Base-by-base conservation (phyloP, 2,888 invertebrate genomes). In the Serrognathus titanus region DNA sequence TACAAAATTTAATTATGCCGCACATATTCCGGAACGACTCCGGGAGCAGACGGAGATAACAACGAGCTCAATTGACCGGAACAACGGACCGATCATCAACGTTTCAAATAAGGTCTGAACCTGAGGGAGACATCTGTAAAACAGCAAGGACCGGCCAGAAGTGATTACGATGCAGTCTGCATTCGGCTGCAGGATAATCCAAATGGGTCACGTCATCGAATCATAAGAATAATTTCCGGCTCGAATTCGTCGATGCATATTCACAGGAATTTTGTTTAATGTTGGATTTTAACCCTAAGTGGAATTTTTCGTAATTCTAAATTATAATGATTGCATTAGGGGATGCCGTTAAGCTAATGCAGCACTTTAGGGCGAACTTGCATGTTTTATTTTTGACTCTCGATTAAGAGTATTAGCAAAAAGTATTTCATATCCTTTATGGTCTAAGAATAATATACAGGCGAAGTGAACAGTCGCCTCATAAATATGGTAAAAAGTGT, bases 41-140 rank as follows among this genome's bases (percentile, higher is more conserved):
- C 47, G 55, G 53, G 49, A 48, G 49, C 45, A 53, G 53, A 53
- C 52, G 57, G 51, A 47, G 50, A 59, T 63, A 64, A 64, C 64
- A 60, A 64, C 55, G 53, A 52, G 61, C 55, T 68, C 68, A 69
- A 69, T 69, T 69, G 69, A 69, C 68, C 67, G 69, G 66, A 69
- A 69, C 61, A 56, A 54, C 61, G 59, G 59, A 57, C 65, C 61
- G 66, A 65, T 68, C 68, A 66, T 69, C 68, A 66, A 62, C 59
- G 67, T 62, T 63, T 59, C 64, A 61, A 57, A 59, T 51, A 57
- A 51, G 64, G 62, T 63, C 58, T 56, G 56, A 62, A 60, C 59
- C 58, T 61, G 55, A 58, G 62, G 62, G 63, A 61, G 57, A 58
- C 63, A 62, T 62, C 60, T 63, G 59, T 60, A 60, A 55, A 52